Conservation (phyloP, 2,888 invertebrate genomes). For the Anticlea derivata region DNA sequence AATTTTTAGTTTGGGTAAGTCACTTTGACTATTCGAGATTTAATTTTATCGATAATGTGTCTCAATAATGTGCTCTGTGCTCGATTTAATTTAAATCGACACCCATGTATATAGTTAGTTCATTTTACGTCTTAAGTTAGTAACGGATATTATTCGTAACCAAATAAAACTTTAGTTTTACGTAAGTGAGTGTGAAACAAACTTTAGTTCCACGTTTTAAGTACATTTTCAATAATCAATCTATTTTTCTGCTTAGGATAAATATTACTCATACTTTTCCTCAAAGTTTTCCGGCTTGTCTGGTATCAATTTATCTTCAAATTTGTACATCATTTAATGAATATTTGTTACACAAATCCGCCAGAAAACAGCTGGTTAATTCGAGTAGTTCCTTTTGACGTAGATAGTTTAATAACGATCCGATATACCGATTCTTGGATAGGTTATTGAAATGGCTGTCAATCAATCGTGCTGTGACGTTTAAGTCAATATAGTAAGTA, state of each 20-base stretch:
- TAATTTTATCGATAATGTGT: neutral
- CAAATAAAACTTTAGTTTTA: constrained; percentile 20
- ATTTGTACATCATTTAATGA: no score
- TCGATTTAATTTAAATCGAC: constrained; percentile 43
- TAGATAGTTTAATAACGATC: neutral
- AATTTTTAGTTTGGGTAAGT: neutral
- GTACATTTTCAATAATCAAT: constrained; percentile 4
- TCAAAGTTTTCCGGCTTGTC: neutral
- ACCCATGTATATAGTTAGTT: constrained; percentile 11
- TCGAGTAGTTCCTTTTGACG: neutral
- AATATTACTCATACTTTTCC: neutral
- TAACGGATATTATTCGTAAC: constrained; percentile 14
- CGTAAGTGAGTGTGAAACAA: neutral
- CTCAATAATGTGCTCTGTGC: constrained; percentile 53
- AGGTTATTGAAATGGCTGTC: constrained; percentile 40
- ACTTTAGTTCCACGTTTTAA: neutral
- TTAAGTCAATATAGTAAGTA: constrained; percentile 73
- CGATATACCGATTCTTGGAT: constrained; percentile 25
- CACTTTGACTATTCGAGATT: neutral
- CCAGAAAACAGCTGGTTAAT: neutral
- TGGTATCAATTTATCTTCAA: no score
- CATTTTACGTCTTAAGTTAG: constrained; percentile 6
- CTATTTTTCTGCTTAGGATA: neutral
- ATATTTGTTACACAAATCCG: no score
- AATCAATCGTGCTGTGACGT: constrained; percentile 80